Conservation (phyloP, 2,113 vertebrate species). For the Anser brachyrhynchus region DNA sequence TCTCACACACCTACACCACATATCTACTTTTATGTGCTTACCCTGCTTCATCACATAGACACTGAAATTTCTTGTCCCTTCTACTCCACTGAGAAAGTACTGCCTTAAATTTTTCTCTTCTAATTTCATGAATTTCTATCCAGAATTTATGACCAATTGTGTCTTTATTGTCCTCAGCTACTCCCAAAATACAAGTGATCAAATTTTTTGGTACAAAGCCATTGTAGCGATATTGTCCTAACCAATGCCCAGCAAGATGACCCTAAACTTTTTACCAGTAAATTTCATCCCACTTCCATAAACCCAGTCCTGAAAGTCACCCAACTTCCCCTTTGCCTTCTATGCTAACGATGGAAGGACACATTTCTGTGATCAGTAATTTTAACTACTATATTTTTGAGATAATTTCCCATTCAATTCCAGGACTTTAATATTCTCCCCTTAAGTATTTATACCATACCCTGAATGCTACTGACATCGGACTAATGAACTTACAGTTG, state of each 20-base stretch:
- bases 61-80: not conserved
- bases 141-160: not conserved
- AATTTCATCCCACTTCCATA: not conserved
- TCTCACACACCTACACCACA: not conserved
- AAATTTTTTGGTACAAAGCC: not conserved
- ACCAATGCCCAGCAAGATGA: not conserved
- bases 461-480: not conserved
- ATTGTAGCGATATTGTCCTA: not conserved
- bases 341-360: not conserved
- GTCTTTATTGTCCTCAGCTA: not conserved
- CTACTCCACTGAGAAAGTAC: not conserved
- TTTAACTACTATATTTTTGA: not conserved
- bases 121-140: not conserved
- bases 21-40: not conserved
- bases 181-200: not conserved
- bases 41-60: rapidly evolving
- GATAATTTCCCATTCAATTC: not conserved
- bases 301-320: not conserved
- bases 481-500: not conserved
- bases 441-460: not conserved
- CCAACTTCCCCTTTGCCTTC: not conserved
- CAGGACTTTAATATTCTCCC: not conserved
- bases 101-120: not conserved
- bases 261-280: not conserved
- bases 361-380: not conserved